Conservation (phyloP, 2,888 invertebrate species). For the Oligia latruncula region DNA sequence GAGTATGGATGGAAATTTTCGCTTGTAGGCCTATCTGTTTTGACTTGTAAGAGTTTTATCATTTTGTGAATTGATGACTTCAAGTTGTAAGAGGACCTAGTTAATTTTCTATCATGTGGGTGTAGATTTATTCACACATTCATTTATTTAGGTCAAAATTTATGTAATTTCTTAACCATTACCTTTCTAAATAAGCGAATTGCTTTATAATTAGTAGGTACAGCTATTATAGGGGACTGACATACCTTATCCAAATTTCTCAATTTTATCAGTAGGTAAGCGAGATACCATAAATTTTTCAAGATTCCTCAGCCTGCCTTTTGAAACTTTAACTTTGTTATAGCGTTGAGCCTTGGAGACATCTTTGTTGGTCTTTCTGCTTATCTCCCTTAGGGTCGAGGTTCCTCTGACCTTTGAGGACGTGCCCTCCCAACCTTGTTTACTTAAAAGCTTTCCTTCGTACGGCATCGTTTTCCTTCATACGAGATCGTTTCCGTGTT, state of each 20-base stretch:
- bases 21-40: background rate
- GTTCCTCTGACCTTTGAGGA: slow-evolving; percentile 43
- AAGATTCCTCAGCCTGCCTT: background rate
- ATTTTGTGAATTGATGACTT: background rate
- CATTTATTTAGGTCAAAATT: background rate
- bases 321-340: slow-evolving; percentile 4
- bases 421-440: slow-evolving; percentile 60
- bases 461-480: slow-evolving; percentile 34
- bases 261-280: background rate
- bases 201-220: background rate
- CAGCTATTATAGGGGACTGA: too few relatives aligned
- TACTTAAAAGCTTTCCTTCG: slow-evolving; percentile 64
- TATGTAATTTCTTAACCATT: background rate
- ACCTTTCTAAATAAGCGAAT: background rate
- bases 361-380: slow-evolving; percentile 34
- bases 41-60: background rate
- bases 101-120: background rate
- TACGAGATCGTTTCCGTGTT: slow-evolving; percentile 56
- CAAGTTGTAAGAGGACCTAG: background rate
- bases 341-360: slow-evolving; percentile 13
- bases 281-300: background rate
- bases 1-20: background rate
- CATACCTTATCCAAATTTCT: background rate
- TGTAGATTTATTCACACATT: background rate
- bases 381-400: slow-evolving; percentile 29